Evolutionary conservation across 2,113 vertebrate species (phyloP).

Genomic region (Platichthys flesus): DNA sequence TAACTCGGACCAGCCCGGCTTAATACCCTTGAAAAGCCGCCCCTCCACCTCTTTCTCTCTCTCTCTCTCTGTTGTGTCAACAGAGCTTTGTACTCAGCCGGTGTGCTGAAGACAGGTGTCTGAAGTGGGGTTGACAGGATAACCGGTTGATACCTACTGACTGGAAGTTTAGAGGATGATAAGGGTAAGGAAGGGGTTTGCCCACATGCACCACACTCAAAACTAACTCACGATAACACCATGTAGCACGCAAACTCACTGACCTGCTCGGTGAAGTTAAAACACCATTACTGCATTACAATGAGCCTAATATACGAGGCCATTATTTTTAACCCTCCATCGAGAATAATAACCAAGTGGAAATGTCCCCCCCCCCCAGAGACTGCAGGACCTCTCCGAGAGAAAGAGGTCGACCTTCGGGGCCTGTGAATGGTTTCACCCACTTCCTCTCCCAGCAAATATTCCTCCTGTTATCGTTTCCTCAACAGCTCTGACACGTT

Average conservation of each 20-base stretch:
- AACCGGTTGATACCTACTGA: constrained; percentile 25
- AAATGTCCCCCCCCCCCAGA: constrained; percentile 30
- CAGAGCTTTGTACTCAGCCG: constrained; percentile 37
- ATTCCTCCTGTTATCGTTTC: constrained; percentile 34
- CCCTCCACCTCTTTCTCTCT: background rate
- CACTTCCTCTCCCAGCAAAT: constrained; percentile 57
- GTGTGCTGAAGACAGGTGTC: constrained; percentile 45
- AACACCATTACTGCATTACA: too few species aligned
- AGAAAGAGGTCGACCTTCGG: constrained; percentile 46
- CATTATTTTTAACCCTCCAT: background rate
- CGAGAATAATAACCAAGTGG: constrained; percentile 44
- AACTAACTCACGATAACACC: background rate
- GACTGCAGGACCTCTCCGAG: constrained; percentile 63
- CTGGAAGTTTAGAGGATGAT: constrained; percentile 2
- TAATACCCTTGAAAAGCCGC: constrained; percentile 10
- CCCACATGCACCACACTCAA: too few species aligned
- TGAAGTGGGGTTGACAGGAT: constrained; percentile 48
- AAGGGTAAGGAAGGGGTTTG: background rate
- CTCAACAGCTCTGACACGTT: background rate
- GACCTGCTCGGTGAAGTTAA: background rate
- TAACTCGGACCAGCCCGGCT: constrained; percentile 35
- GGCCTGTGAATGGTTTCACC: constrained; percentile 47
- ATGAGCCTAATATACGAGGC: background rate
- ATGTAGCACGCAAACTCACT: background rate
- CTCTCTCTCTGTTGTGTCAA: constrained; percentile 50